Conservation (phyloP, 2,888 invertebrate species). For the Epinotia brunnichana region DNA sequence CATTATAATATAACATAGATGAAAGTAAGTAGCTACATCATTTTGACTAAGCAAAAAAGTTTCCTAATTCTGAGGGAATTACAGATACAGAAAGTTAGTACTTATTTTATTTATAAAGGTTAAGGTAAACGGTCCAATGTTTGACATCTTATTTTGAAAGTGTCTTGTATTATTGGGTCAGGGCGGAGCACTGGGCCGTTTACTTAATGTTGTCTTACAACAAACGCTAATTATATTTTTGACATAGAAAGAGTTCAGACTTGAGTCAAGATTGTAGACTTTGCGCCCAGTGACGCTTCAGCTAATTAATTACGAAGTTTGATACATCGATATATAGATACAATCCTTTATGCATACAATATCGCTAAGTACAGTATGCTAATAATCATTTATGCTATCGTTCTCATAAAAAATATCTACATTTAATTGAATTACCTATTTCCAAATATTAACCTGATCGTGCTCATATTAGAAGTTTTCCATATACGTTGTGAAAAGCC, state of each 20-base stretch:
- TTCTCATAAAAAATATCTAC: neutral
- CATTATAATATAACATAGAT: neutral
- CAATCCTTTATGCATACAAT: neutral
- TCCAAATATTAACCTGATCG: neutral
- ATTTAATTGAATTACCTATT: neutral
- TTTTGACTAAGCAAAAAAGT: constrained; percentile 26
- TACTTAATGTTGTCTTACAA: too few species aligned
- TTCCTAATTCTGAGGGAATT: neutral
- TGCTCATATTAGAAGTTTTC: neutral
- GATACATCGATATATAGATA: neutral
- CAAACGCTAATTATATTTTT: too few species aligned
- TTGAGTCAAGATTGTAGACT: too few species aligned
- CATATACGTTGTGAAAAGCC: neutral
- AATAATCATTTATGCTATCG: neutral
- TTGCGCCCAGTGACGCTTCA: too few species aligned
- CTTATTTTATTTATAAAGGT: too few species aligned
- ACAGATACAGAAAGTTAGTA: too few species aligned
- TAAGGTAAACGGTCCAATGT: too few species aligned
- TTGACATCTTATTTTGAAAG: too few species aligned
- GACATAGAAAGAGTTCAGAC: too few species aligned
- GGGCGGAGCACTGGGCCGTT: too few species aligned
- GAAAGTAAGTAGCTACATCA: constrained; percentile 10
- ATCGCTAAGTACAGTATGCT: neutral
- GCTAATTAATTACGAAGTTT: too few species aligned
- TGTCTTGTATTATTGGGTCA: too few species aligned